Conservation (phyloP, 2,888 invertebrate species). For the Odontocolon sp. region DNA sequence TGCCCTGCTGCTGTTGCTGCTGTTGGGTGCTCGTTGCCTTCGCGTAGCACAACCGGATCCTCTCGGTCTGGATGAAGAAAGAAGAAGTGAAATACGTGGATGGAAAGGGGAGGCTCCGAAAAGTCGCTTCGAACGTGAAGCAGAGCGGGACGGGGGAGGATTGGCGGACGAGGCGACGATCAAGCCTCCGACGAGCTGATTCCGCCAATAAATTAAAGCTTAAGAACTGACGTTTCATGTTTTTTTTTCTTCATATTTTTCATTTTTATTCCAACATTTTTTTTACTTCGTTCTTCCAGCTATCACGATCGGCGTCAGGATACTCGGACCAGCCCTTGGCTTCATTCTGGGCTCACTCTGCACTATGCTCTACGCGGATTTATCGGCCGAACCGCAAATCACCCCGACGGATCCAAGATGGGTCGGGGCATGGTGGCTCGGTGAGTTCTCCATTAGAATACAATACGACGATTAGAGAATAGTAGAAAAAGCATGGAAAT, state of each 20-base stretch:
- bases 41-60: conserved; percentile 5
- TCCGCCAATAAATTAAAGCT: conserved; percentile 23
- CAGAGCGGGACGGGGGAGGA: too few relatives aligned
- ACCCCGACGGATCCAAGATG: conserved; percentile 92
- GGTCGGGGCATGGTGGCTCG: conserved; percentile 99
- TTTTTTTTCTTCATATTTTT: neutral
- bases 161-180: too few relatives aligned
- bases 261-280: neutral
- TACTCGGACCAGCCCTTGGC: conserved; percentile 94
- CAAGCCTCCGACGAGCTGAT: neutral
- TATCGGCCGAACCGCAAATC: conserved; percentile 88
- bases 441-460: conserved; percentile 82
- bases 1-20: neutral
- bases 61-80: conserved; percentile 13
- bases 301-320: conserved; percentile 95
- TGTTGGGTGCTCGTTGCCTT: neutral
- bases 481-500: too few relatives aligned
- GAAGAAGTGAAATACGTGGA: neutral
- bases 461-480: too few relatives aligned
- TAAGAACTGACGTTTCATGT: neutral
- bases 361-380: conserved; percentile 92
- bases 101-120: neutral
- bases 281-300: conserved; percentile 82
- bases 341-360: conserved; percentile 95
- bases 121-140: too few relatives aligned